Evolutionary conservation across 2,797 vertebrate species (phyloP).

Genomic region (Oreochromis grahami): DNA sequence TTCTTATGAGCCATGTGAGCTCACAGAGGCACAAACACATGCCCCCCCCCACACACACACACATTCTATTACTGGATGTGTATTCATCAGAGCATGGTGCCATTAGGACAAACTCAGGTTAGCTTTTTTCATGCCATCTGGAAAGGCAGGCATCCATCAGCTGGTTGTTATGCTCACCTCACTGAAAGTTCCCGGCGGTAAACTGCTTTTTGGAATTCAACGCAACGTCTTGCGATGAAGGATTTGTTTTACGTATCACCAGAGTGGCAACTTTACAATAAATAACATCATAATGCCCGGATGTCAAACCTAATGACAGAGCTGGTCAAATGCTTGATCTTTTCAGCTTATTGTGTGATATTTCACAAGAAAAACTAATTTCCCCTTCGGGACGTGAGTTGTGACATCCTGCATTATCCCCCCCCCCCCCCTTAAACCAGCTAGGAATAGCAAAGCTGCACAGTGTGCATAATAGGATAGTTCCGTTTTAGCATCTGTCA

Average conservation of each 20-base stretch:
- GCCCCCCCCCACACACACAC: background rate
- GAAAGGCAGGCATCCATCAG: constrained; percentile 49
- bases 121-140: constrained; percentile 39
- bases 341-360: background rate
- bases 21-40: background rate
- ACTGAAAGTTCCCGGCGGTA: constrained; percentile 7
- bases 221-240: constrained; percentile 8
- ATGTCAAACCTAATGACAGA: background rate
- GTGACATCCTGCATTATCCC: constrained; percentile 11
- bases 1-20: constrained; percentile 54
- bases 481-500: constrained; percentile 21
- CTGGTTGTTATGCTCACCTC: constrained; percentile 36
- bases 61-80: constrained; percentile 36
- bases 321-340: background rate
- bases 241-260: constrained; percentile 29
- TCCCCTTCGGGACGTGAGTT: background rate
- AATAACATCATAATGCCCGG: background rate
- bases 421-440: constrained; percentile 1
- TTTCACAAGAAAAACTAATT: constrained; percentile 18
- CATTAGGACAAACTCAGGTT: constrained; percentile 54
- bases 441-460: constrained; percentile 6
- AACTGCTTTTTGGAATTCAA: constrained; percentile 24
- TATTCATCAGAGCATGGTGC: constrained; percentile 56
- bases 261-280: constrained; percentile 1
- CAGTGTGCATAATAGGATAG: constrained; percentile 16